These are phyloP conservation scores for Anas platyrhynchos DNA, from an alignment of 2,113 vertebrate genomes.

Conservation along the genomic window DNA sequence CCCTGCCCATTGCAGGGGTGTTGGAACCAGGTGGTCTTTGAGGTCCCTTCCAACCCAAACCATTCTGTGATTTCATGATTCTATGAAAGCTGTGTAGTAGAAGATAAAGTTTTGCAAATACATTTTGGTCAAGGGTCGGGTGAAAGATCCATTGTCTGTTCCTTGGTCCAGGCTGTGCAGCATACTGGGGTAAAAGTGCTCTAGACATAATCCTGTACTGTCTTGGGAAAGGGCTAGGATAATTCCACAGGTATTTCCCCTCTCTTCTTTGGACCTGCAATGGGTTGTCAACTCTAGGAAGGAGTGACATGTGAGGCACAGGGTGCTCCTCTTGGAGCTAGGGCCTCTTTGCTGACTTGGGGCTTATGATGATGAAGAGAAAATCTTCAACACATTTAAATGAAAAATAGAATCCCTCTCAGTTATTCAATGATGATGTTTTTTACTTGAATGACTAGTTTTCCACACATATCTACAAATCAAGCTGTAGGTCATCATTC, in stretches of 20 bases:
- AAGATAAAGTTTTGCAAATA: neutral
- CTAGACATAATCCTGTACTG: neutral
- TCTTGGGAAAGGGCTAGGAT: neutral
- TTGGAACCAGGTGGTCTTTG: too few relatives aligned
- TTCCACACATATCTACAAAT: neutral
- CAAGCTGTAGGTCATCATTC: neutral
- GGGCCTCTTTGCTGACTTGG: neutral
- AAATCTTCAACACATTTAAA: neutral
- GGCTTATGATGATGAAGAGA: neutral
- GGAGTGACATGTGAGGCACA: neutral
- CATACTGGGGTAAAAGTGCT: neutral
- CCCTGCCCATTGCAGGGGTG: too few relatives aligned
- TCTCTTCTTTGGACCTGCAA: neutral
- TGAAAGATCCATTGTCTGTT: neutral
- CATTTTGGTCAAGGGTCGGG: neutral
- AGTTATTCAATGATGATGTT: accelerated
- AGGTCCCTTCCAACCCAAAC: too few relatives aligned
- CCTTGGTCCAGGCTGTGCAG: neutral
- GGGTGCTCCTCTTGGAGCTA: neutral
- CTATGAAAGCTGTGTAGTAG: neutral
- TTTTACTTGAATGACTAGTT: neutral
- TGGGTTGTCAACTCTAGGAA: neutral
- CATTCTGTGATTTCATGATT: too few relatives aligned
- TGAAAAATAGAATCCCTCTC: neutral
- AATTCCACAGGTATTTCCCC: neutral